Base-by-base conservation (phyloP, 2,888 invertebrate genomes). In the Allolobophora icterica region DNA sequence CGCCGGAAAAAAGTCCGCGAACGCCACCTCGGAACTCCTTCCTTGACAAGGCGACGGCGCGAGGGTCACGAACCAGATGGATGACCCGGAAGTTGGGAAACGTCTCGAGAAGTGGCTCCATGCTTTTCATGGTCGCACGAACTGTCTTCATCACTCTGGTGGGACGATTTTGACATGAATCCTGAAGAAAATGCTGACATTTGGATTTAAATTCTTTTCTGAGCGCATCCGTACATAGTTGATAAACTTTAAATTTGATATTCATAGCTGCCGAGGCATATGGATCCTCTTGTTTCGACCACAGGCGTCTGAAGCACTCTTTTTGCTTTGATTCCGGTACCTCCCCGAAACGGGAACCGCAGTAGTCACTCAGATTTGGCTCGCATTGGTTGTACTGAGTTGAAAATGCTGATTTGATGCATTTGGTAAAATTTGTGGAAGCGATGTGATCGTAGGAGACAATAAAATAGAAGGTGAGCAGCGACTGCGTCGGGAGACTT, bases 51-150 rank as follows among this genome's bases (percentile, higher is more conserved):
- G 91, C 90, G 17, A 92, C 91, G 30, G 91, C 90, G 11, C 91
- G 89, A 11, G 92, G 92, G n/a, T 92, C 92, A 19, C 92, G 91
- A 35, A 92, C 35, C 1, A 92, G 87, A 33, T 92, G 92, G 21
- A 92, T 71, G 19, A 92, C 90, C 11, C 90, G 83, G 52, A 90
- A n/a, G 58, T 52, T 33, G 19, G 92, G 91, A 35, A 89, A 34
- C 40, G 33, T 24, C 3, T 42, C 90, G 5, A 92, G 40, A 24
- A 91, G 45, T 34, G 42, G 38, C 33, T 84, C 89, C 33, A 90
- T 89, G 21, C 71, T 87, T n/a, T 89, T 89, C 92, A 92, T 92
- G 30, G 90, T 89, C 42, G 84, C 89, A 30, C 92, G 91, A 17
- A 92, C 90, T 1, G 91, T 91, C 83, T 92, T 92, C 38, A 90